Conservation (phyloP, 2,113 vertebrate species). For the Eretmochelys imbricata region DNA sequence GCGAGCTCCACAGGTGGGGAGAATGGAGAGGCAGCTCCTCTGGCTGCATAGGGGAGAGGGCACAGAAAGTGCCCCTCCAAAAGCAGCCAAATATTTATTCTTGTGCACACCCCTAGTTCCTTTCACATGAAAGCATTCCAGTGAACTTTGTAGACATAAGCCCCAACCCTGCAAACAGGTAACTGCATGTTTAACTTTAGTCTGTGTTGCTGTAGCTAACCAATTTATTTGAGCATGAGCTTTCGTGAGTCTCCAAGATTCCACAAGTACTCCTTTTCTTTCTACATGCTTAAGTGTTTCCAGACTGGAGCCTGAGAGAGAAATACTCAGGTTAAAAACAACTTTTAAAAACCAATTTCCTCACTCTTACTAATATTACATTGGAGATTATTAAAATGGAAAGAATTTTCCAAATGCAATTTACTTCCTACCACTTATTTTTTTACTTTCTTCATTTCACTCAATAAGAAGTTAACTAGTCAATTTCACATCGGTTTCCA, state of each 20-base stretch:
- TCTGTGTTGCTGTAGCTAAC: rapidly evolving
- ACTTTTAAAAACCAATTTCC: background rate
- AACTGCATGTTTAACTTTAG: rapidly evolving
- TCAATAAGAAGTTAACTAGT: background rate
- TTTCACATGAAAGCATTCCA: background rate
- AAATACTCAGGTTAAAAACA: background rate
- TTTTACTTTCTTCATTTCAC: background rate
- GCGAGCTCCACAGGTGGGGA: background rate
- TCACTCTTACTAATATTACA: background rate
- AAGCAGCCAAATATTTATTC: background rate
- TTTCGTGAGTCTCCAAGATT: no score
- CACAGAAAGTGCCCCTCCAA: background rate
- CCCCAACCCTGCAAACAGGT: no score
- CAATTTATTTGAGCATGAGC: no score
- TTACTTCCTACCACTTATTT: background rate
- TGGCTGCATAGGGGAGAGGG: rapidly evolving
- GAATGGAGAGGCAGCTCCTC: no score
- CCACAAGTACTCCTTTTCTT: no score
- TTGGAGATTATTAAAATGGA: background rate
- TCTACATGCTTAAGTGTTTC: no score
- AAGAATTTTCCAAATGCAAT: background rate
- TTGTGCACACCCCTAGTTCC: background rate
- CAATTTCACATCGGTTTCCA: background rate
- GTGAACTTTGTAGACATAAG: background rate
- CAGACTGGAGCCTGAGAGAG: rapidly evolving